phyloP scores from a whole-genome alignment of 1,140 invertebrate genomes.

The Helicorthomorpha holstii region DNA sequence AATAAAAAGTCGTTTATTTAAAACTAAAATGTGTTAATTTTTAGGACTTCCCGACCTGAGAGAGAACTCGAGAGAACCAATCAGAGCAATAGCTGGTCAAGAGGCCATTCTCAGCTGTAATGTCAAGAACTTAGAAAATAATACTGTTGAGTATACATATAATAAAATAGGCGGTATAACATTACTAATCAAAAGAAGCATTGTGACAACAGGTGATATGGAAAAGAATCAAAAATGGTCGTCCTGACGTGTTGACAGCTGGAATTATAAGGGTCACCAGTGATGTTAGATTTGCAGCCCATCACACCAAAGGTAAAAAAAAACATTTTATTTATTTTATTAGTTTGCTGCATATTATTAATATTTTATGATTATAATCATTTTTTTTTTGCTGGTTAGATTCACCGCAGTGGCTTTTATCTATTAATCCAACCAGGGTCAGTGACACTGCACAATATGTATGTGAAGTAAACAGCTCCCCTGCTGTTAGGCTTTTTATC shows the following conservation, averaged over 20 bases:
- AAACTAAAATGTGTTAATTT: too few species aligned
- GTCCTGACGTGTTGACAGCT: slow-evolving; percentile 37
- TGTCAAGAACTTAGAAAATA: slow-evolving; percentile 42
- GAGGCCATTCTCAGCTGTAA: slow-evolving; percentile 55
- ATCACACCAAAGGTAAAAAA: slow-evolving; percentile 47
- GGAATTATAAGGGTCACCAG: slow-evolving; percentile 48
- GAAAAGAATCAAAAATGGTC: slow-evolving; percentile 3
- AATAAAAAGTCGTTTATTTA: too few species aligned
- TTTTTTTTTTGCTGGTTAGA: slow-evolving; percentile 26
- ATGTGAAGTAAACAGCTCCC: slow-evolving; percentile 65
- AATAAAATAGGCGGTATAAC: not conserved
- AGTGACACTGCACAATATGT: slow-evolving; percentile 57
- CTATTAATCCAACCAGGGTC: slow-evolving; percentile 45
- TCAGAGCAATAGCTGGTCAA: slow-evolving; percentile 35
- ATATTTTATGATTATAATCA: not conserved
- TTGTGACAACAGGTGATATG: slow-evolving; percentile 7
- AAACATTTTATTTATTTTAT: slow-evolving; percentile 2
- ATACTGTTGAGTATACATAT: slow-evolving; percentile 31
- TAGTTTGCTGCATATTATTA: too few species aligned
- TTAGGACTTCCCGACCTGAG: not conserved
- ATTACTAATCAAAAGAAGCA: slow-evolving; percentile 34
- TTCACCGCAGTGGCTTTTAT: slow-evolving; percentile 66
- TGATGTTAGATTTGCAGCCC: slow-evolving; percentile 45
- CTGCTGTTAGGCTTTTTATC: slow-evolving; percentile 52
- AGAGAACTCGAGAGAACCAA: not conserved